Conservation (phyloP, 2,888 invertebrate genomes). For the Drosophila atripex region DNA sequence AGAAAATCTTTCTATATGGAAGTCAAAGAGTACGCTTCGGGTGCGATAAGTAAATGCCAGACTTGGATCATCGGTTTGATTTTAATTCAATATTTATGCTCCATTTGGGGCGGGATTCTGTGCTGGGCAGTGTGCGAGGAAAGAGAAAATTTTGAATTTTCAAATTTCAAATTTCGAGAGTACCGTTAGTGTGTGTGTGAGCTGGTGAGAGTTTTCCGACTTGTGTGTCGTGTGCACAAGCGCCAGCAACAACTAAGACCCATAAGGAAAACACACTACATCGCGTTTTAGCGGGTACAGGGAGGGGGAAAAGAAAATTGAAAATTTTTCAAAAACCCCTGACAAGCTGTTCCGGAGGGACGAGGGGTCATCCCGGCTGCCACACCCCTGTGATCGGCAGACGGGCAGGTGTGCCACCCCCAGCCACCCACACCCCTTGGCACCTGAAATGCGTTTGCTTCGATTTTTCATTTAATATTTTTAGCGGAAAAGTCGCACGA, state of each 20-base stretch:
- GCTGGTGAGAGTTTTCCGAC: slow-evolving; percentile 27
- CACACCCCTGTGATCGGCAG: slow-evolving; percentile 24
- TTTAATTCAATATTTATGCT: slow-evolving; percentile 35
- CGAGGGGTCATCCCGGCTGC: not conserved
- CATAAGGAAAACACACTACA: slow-evolving; percentile 25
- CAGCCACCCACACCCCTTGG: slow-evolving; percentile 44
- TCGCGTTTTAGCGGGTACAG: not conserved
- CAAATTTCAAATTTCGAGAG: slow-evolving; percentile 4
- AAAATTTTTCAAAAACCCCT: slow-evolving; percentile 26
- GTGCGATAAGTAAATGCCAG: slow-evolving; percentile 30
- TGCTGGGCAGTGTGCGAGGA: slow-evolving; percentile 30
- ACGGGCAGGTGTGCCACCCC: slow-evolving; percentile 55
- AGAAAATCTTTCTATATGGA: slow-evolving; percentile 23
- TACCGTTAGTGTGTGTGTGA: slow-evolving; percentile 11
- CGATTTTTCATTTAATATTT: slow-evolving; percentile 38
- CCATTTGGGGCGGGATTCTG: slow-evolving; percentile 10
- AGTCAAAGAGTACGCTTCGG: slow-evolving; percentile 10
- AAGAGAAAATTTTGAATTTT: slow-evolving; percentile 20
- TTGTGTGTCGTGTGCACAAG: slow-evolving; percentile 82
- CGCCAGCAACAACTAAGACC: slow-evolving; percentile 50
- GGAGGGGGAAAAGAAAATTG: slow-evolving; percentile 25
- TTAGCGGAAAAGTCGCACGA: slow-evolving; percentile 42
- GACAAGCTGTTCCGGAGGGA: slow-evolving; percentile 20
- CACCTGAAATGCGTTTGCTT: slow-evolving; percentile 49
- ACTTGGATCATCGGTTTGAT: slow-evolving; percentile 27